phyloP scores from a whole-genome alignment of 2,113 vertebrate genomes.

The Axis porcinus region DNA sequence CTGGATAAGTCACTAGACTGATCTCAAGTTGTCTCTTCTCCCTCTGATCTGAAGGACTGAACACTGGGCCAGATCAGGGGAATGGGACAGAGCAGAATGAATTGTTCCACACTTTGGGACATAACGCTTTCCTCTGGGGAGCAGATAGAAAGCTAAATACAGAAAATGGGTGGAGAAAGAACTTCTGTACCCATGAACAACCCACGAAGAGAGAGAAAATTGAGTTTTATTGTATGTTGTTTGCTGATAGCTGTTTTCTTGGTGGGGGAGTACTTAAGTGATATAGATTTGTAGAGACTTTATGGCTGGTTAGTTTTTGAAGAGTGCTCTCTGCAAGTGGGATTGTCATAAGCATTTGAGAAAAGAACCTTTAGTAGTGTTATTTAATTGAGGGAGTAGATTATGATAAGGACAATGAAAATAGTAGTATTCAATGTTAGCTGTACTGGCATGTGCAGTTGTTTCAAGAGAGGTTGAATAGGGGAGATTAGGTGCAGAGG shows the following conservation, averaged over 20 bases:
- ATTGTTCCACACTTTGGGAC: not conserved
- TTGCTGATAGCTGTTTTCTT: conserved; percentile 22
- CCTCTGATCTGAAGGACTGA: not conserved
- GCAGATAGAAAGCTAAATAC: conserved; percentile 24
- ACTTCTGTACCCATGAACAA: not conserved
- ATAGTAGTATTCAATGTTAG: conserved; percentile 8
- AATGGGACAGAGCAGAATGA: not conserved
- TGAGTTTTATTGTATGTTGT: conserved; percentile 20
- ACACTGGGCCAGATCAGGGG: not conserved
- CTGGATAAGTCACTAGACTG: not conserved
- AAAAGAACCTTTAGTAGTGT: not conserved
- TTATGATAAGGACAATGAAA: not conserved
- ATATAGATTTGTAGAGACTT: not conserved
- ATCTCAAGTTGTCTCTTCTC: not conserved
- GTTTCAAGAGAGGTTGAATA: conserved; percentile 1
- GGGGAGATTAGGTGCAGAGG: conserved; percentile 14
- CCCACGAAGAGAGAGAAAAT: conserved; percentile 33
- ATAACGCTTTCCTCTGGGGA: conserved; percentile 33
- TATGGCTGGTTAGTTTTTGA: not conserved
- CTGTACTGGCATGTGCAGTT: not conserved
- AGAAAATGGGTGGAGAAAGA: conserved; percentile 37
- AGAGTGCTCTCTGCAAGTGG: not conserved
- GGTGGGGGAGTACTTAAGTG: not conserved
- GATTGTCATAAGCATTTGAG: not conserved
- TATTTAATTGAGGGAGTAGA: not conserved